Evolutionary conservation across 2,113 vertebrate species (phyloP).

Genomic region (Pholis gunnellus): DNA sequence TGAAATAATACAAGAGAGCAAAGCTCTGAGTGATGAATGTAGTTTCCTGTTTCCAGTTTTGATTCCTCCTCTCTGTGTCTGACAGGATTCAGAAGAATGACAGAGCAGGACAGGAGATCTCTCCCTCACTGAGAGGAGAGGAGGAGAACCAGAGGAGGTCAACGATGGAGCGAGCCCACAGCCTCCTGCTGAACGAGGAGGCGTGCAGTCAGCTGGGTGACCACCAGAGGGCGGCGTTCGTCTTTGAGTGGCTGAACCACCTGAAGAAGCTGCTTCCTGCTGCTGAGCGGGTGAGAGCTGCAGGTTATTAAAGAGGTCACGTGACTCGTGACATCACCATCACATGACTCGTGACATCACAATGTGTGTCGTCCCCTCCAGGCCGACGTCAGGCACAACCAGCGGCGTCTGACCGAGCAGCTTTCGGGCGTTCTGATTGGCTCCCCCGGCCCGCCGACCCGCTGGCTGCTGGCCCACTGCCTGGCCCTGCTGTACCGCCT

Average conservation of each 20-base stretch:
- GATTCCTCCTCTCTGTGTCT: background rate
- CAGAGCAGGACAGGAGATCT: background rate
- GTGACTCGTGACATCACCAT: background rate
- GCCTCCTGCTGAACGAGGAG: slow-evolving; percentile 90
- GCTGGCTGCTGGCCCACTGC: slow-evolving; percentile 90
- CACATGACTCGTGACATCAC: background rate
- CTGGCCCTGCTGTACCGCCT: slow-evolving; percentile 88
- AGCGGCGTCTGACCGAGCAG: slow-evolving; percentile 90
- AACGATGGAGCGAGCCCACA: slow-evolving; percentile 89
- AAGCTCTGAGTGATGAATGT: background rate
- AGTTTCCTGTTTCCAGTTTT: background rate
- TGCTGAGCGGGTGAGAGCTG: slow-evolving; percentile 82
- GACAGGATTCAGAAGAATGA: slow-evolving; percentile 29
- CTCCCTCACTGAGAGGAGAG: slow-evolving; percentile 26
- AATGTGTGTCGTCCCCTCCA: slow-evolving; percentile 50
- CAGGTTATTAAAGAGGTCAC: background rate
- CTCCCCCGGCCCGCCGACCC: slow-evolving; percentile 92
- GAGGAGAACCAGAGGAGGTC: slow-evolving; percentile 37
- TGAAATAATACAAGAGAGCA: no score
- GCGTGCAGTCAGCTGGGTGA: slow-evolving; percentile 83
- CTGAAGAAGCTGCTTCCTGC: slow-evolving; percentile 89
- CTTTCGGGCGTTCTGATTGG: slow-evolving; percentile 87
- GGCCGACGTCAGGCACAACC: slow-evolving; percentile 90
- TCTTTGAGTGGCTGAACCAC: slow-evolving; percentile 91
- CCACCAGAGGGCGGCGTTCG: slow-evolving; percentile 88